These are phyloP conservation scores for Scortum barcoo DNA, from an alignment of 2,113 vertebrate species.

Conservation along the genomic window DNA sequence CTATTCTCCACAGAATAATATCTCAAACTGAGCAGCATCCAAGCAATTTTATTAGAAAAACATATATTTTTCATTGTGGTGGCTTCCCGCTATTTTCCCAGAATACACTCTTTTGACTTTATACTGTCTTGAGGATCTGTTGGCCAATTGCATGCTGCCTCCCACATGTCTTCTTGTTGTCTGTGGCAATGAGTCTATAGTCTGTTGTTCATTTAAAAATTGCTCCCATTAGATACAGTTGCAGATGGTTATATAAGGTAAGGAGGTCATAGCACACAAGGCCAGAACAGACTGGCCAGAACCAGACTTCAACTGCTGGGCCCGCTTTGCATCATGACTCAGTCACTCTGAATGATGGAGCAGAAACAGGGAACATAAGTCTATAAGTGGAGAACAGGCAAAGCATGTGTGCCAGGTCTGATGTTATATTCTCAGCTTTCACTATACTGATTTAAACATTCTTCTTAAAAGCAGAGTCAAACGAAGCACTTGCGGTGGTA, in stretches of 20 bases:
- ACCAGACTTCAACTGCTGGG: slow-evolving; percentile 22
- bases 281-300: slow-evolving; percentile 16
- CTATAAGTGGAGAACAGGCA: slow-evolving; percentile 29
- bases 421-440: slow-evolving; percentile 39
- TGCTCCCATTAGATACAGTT: slow-evolving; percentile 5
- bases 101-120: background rate
- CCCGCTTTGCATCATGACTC: slow-evolving; percentile 30
- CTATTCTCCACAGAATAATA: background rate
- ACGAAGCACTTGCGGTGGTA: background rate
- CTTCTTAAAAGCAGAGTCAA: slow-evolving; percentile 15
- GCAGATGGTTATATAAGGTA: slow-evolving; percentile 29
- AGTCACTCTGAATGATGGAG: slow-evolving; percentile 34
- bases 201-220: background rate
- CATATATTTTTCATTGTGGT: background rate
- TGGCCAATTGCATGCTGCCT: background rate
- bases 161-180: background rate
- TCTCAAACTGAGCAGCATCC: background rate
- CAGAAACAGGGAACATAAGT: slow-evolving; percentile 20
- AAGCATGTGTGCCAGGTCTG: slow-evolving; percentile 18
- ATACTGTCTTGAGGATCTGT: background rate
- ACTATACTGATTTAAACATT: slow-evolving; percentile 10
- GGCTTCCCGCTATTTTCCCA: too few species aligned
- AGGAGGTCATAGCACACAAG: background rate
- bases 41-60: background rate
- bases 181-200: background rate